phyloP scores from a whole-genome alignment of 2,888 invertebrate species.

The Caenorhabditis japonica region DNA sequence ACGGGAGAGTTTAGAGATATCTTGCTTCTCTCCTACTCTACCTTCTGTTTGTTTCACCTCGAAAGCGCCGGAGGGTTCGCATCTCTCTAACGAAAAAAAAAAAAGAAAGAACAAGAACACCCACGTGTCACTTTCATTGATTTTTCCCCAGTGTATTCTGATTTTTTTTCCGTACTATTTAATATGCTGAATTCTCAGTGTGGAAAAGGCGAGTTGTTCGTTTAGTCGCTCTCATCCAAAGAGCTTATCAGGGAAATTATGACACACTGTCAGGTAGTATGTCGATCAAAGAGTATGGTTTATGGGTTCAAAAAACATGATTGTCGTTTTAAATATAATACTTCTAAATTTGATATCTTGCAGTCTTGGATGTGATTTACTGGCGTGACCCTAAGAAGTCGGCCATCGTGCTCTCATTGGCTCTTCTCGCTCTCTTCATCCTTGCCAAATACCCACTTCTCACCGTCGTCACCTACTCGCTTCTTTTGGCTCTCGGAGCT shows the following conservation, averaged over 20 bases:
- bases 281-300: slow-evolving; percentile 20
- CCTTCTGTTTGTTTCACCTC: slow-evolving; percentile 49
- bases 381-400: slow-evolving; percentile 96
- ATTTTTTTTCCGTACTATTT: neutral
- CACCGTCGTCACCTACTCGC: slow-evolving; percentile 89
- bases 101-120: too few relatives aligned
- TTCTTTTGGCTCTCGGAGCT: slow-evolving; percentile 87
- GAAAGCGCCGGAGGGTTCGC: too few relatives aligned
- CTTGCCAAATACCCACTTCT: slow-evolving; percentile 82
- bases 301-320: neutral
- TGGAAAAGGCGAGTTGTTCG: slow-evolving; percentile 38
- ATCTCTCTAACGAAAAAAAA: too few relatives aligned
- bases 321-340: neutral
- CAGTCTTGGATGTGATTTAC: slow-evolving; percentile 84
- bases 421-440: slow-evolving; percentile 90
- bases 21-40: slow-evolving; percentile 18
- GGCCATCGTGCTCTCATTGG: slow-evolving; percentile 91
- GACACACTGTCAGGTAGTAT: slow-evolving; percentile 31
- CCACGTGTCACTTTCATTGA: too few relatives aligned
- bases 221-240: slow-evolving; percentile 18
- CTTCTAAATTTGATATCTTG: slow-evolving; percentile 33
- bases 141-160: slow-evolving; percentile 9
- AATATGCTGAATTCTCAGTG: slow-evolving; percentile 42
- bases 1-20: too few relatives aligned
- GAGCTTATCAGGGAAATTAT: slow-evolving; percentile 13